phyloP scores from a whole-genome alignment of 2,113 vertebrate genomes.

The Lampris megalopsis region DNA sequence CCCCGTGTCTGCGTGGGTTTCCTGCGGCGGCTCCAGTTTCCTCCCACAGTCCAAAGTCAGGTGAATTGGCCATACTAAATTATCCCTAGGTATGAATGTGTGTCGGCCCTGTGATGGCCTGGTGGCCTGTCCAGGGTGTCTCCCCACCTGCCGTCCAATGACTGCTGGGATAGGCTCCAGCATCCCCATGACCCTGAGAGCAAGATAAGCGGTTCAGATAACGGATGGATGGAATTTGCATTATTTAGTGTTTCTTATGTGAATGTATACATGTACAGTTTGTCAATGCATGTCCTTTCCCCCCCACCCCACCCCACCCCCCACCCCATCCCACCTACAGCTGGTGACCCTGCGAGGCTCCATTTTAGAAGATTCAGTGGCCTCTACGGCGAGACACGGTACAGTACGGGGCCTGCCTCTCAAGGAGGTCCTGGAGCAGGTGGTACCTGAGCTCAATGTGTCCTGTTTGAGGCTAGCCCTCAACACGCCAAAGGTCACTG shows the following conservation, averaged over 20 bases:
- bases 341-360: conserved; percentile 90
- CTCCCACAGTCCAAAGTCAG: too few relatives aligned
- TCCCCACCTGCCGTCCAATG: too few relatives aligned
- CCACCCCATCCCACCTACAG: conserved; percentile 64
- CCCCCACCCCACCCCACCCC: too few relatives aligned
- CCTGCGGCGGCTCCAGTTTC: too few relatives aligned
- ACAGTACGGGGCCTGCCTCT: conserved; percentile 88
- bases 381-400: conserved; percentile 86
- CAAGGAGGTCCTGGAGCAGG: conserved; percentile 90
- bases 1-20: too few relatives aligned
- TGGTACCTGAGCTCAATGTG: conserved; percentile 89
- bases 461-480: conserved; percentile 89
- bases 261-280: neutral
- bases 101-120: too few relatives aligned
- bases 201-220: too few relatives aligned
- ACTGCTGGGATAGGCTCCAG: too few relatives aligned
- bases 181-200: too few relatives aligned
- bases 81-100: too few relatives aligned
- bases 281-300: neutral
- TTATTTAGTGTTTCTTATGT: neutral
- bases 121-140: too few relatives aligned
- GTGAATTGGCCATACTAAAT: too few relatives aligned
- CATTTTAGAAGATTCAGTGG: conserved; percentile 89
- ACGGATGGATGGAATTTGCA: neutral
- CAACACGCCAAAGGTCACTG: conserved; percentile 88